Conservation (phyloP, 2,888 invertebrate genomes). For the Gastrophysa polygoni region DNA sequence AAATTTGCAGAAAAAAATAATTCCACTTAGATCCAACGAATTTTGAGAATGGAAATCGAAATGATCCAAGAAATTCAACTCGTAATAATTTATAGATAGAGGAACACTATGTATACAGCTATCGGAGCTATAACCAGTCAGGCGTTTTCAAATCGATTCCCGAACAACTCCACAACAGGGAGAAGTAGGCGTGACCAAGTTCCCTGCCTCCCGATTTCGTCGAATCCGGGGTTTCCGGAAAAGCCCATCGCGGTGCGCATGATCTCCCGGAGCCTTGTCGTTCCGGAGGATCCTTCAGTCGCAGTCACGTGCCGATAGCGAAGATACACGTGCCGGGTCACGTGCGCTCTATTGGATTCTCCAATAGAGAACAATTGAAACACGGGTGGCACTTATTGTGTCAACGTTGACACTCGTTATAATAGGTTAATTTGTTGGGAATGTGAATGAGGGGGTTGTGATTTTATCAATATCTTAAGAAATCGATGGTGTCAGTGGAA, state of each 20-base stretch:
- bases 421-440: neutral
- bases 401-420: neutral
- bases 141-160: neutral
- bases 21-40: too few relatives aligned
- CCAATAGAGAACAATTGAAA: neutral
- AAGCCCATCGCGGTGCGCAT: conserved; percentile 32
- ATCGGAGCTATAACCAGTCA: too few relatives aligned
- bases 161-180: neutral
- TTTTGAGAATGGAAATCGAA: too few relatives aligned
- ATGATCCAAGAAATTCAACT: too few relatives aligned
- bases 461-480: neutral
- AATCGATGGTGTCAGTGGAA: too few relatives aligned
- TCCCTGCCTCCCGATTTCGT: conserved; percentile 36
- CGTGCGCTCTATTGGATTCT: conserved; percentile 19
- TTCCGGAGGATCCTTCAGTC: conserved; percentile 44
- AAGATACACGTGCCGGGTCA: conserved; percentile 39
- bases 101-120: too few relatives aligned
- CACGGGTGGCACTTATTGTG: neutral
- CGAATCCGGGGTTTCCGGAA: conserved; percentile 38
- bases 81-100: too few relatives aligned
- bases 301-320: conserved; percentile 28
- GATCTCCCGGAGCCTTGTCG: conserved; percentile 23
- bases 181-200: conserved; percentile 28
- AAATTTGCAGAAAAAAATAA: too few relatives aligned
- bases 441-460: neutral